Evolutionary conservation across 2,113 vertebrate species (phyloP).

Genomic region (Numida meleagris): DNA sequence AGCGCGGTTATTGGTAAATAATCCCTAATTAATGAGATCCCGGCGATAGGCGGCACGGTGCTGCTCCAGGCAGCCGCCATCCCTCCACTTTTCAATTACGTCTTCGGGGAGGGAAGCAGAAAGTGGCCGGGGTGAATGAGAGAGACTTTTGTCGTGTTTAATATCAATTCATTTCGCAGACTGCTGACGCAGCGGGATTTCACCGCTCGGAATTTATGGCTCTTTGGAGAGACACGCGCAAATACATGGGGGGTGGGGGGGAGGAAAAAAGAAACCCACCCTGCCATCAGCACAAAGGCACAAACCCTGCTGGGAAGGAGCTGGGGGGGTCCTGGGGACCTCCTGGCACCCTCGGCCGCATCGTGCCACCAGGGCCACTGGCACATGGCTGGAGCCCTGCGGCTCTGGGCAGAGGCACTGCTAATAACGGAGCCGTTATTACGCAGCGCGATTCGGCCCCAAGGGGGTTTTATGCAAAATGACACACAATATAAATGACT

Average conservation of each 20-base stretch:
- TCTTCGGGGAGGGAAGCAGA: constrained; percentile 24
- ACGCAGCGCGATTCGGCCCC: background rate
- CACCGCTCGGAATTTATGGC: constrained; percentile 84
- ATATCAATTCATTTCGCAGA: constrained; percentile 88
- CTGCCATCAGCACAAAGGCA: constrained; percentile 82
- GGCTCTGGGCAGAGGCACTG: background rate
- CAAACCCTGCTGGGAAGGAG: background rate
- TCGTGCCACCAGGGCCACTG: background rate
- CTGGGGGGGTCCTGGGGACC: background rate
- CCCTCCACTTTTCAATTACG: constrained; percentile 59
- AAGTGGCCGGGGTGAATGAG: constrained; percentile 81
- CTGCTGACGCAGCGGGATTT: constrained; percentile 87
- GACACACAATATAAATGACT: constrained; percentile 71
- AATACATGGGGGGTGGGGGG: background rate
- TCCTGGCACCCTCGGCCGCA: too few relatives aligned
- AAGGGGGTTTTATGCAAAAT: constrained; percentile 58
- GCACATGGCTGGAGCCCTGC: too few relatives aligned
- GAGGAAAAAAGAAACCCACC: constrained; percentile 75
- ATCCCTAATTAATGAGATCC: constrained; percentile 51
- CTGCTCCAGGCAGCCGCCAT: constrained; percentile 33
- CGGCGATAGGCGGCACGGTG: constrained; percentile 27
- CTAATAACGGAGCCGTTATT: background rate
- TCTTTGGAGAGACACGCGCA: constrained; percentile 84
- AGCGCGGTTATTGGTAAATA: constrained; percentile 62
- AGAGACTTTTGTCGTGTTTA: constrained; percentile 86